Base-by-base conservation (phyloP, 2,113 vertebrate genomes). In the Callospermophilus lateralis region DNA sequence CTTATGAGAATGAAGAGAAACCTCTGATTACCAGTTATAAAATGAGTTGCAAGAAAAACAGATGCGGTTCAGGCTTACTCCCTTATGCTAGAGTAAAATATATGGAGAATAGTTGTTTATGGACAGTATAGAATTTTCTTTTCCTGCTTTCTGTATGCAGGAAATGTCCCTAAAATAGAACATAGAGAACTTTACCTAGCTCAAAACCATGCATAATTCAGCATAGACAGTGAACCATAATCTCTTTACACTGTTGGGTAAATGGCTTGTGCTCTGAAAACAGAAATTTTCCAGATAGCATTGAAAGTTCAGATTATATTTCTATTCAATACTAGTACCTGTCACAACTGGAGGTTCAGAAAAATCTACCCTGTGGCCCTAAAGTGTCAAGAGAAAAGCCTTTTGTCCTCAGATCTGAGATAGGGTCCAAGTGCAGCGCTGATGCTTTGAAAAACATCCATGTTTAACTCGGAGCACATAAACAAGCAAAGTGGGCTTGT, bases 151-250 rank as follows among this genome's bases (percentile, higher is more conserved):
- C 48, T 51, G 11, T 51, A 63, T 96, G 94, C 90, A 93, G 8
- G 63, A 97, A 97, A 85, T 68, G 8, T 89, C 92, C 95, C 84
- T 90, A 97, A 97, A 98, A 96, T 97, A 97, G 93, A 96, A 97
- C 48, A 74, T 48, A 90, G 51, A 97, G 61, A 97, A 97, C 76
- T 98, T 89, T 96, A 72, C 89, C 80, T 97, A 98, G 97, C 87
- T 92, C 93, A 98, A 98, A 98, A 12, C 42, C 95, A 98, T 98
- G 87, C 89, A 98, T 98, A 98, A 98, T 98, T 98, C 98, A 98
- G 97, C 42, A 84, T 39, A 97, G 65, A 96, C 92, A 97, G 93
- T 95, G 96, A 98, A 96, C 97, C 83, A 88, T 98, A 97, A 98
- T 98, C 84, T 97, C 95, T 93, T 97, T 94, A 96, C 87, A 97